phyloP scores from a whole-genome alignment of 2,797 vertebrate species.

The Semaprochilodus insignis region DNA sequence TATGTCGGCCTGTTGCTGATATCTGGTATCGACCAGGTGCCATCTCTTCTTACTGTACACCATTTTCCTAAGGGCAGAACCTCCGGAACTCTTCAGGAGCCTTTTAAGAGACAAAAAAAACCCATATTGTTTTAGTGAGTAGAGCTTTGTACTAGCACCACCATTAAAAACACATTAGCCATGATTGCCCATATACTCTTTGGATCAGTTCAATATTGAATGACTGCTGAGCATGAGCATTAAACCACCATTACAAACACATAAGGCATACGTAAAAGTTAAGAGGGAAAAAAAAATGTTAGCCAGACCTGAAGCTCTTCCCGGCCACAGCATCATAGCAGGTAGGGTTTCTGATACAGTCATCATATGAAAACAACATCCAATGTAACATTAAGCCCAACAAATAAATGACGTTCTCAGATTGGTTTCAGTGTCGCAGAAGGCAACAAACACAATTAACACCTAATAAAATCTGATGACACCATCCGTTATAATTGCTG shows the following conservation, averaged over 20 bases:
- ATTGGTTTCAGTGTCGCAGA: not conserved
- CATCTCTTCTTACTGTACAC: no score
- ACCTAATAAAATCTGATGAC: slow-evolving; percentile 10
- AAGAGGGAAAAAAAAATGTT: not conserved
- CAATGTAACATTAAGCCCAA: not conserved
- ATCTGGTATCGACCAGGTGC: no score
- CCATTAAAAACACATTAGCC: no score
- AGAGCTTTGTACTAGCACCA: no score
- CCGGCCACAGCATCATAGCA: not conserved
- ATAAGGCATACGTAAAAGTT: not conserved
- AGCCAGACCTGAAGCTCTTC: not conserved
- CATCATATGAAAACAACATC: not conserved
- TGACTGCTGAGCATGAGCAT: not conserved
- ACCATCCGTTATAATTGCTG: slow-evolving; percentile 35
- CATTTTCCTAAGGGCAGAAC: no score
- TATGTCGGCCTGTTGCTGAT: no score
- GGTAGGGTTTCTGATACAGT: not conserved
- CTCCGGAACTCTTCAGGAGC: no score
- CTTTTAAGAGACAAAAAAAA: no score
- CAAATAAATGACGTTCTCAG: not conserved
- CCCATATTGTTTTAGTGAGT: no score
- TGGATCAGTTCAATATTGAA: no score
- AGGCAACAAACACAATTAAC: slow-evolving; percentile 43
- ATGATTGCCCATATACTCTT: no score
- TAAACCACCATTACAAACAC: not conserved